phyloP scores from a whole-genome alignment of 2,113 vertebrate species.

The Petaurus breviceps region DNA sequence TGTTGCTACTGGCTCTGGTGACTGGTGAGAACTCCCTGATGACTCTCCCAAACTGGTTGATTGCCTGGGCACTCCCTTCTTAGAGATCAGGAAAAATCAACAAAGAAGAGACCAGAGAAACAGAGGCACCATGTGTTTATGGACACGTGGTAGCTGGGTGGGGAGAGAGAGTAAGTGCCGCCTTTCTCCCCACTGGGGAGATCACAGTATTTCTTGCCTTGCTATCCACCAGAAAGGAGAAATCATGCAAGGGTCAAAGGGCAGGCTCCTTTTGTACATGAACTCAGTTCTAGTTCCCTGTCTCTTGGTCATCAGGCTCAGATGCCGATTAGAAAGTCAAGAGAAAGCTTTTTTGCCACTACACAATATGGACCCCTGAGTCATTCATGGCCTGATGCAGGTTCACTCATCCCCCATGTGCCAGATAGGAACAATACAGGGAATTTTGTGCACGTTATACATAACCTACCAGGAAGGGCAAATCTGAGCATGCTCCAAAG shows the following conservation, averaged over 20 bases:
- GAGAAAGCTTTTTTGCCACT: neutral
- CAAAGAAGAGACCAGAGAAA: neutral
- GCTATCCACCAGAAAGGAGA: neutral
- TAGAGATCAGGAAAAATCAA: neutral
- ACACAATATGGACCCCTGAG: neutral
- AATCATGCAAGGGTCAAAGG: neutral
- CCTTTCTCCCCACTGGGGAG: neutral
- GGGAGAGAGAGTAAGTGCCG: neutral
- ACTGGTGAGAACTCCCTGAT: neutral
- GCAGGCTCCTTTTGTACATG: neutral
- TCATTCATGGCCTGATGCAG: neutral
- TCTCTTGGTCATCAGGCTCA: neutral
- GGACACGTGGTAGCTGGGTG: neutral
- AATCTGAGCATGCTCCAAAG: neutral
- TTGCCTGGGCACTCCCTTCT: neutral
- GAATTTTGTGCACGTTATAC: neutral
- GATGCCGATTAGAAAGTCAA: neutral
- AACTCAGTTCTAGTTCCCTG: neutral
- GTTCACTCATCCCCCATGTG: neutral
- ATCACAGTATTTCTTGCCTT: neutral
- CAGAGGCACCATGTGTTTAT: neutral
- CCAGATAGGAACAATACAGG: neutral
- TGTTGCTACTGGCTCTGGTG: neutral
- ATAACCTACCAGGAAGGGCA: neutral
- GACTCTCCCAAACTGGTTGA: neutral